Conservation (phyloP, 2,888 invertebrate genomes). For the Chrysodeixis includens region DNA sequence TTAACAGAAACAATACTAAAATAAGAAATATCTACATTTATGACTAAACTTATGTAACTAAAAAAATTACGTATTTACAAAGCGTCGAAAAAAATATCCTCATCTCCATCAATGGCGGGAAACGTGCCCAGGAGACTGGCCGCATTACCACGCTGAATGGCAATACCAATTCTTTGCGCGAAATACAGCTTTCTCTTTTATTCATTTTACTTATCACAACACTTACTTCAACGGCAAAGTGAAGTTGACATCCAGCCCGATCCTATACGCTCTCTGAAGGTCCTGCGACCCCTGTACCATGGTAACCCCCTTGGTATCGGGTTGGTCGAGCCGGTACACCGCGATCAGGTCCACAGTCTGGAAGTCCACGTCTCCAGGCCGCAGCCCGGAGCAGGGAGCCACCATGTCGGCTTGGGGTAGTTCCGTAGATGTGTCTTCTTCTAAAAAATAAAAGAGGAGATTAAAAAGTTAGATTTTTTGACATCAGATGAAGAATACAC, state of each 20-base stretch:
- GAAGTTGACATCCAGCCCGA: conserved; percentile 92
- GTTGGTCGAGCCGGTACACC: conserved; percentile 92
- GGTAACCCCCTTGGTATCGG: conserved; percentile 91
- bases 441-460: conserved; percentile 27
- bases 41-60: too few relatives aligned
- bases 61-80: too few relatives aligned
- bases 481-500: too few relatives aligned
- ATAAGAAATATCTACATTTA: too few relatives aligned
- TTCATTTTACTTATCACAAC: conserved; percentile 7
- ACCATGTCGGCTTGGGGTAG: conserved; percentile 58
- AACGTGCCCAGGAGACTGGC: too few relatives aligned
- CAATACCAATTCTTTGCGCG: too few relatives aligned
- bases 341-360: conserved; percentile 95
- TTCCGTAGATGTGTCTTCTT: conserved; percentile 69
- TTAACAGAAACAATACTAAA: too few relatives aligned
- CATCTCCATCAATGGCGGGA: too few relatives aligned
- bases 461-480: too few relatives aligned
- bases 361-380: conserved; percentile 93
- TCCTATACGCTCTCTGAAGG: conserved; percentile 94
- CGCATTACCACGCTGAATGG: too few relatives aligned
- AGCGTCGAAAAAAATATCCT: too few relatives aligned
- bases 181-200: too few relatives aligned
- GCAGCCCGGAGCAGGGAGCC: conserved; percentile 71
- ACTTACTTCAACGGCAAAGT: conserved; percentile 92
- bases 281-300: conserved; percentile 93